Conservation (phyloP, 2,888 invertebrate species). For the Tipula vernalis region DNA sequence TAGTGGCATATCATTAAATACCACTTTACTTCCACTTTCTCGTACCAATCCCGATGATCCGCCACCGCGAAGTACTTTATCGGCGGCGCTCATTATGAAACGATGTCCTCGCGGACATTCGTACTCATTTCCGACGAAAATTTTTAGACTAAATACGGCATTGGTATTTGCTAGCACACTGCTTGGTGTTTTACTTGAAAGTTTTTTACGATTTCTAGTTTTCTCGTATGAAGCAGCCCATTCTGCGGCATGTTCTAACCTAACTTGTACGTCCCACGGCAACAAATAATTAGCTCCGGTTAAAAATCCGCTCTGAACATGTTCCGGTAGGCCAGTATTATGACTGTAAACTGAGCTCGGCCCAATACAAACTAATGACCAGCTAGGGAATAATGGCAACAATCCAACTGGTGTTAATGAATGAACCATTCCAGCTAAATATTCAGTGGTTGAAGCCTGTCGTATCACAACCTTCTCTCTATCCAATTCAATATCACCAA, state of each 20-base stretch:
- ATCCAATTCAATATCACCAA: conserved; percentile 19
- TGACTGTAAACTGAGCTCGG: conserved; percentile 85
- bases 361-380: conserved; percentile 83
- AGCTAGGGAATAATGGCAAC: conserved; percentile 78
- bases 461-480: conserved; percentile 46
- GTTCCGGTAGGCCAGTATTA: conserved; percentile 69
- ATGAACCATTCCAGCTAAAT: conserved; percentile 84
- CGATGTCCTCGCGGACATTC: conserved; percentile 97
- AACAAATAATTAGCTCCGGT: conserved; percentile 80
- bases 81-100: conserved; percentile 81
- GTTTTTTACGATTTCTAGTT: conserved; percentile 29
- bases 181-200: background rate
- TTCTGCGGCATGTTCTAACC: conserved; percentile 26
- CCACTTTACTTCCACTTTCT: conserved; percentile 75
- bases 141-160: conserved; percentile 55
- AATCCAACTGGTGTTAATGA: conserved; percentile 58
- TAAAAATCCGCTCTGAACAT: conserved; percentile 77
- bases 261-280: conserved; percentile 82
- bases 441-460: conserved; percentile 77
- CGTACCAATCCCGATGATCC: conserved; percentile 48
- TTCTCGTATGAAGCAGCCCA: conserved; percentile 26
- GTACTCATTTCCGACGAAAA: conserved; percentile 92
- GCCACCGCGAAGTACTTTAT: conserved; percentile 65
- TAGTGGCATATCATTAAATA: conserved; percentile 78
- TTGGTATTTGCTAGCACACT: background rate